Conservation (phyloP, 2,888 invertebrate genomes). For the Rotaria sp. region DNA sequence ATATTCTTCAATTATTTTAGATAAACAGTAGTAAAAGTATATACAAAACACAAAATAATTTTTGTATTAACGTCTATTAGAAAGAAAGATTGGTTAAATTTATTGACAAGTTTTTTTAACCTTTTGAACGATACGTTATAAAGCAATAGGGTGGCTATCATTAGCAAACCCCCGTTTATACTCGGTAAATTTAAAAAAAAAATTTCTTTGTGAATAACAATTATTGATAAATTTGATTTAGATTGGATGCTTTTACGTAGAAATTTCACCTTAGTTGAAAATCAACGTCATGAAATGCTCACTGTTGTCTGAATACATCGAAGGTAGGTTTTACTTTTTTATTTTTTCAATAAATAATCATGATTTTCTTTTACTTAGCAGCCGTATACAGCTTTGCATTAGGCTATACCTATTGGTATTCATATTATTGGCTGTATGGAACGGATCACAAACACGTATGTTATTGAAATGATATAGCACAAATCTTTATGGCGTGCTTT, state of each 20-base stretch:
- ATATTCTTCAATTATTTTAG: neutral
- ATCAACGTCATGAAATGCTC: constrained; percentile 5
- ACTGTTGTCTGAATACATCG: neutral
- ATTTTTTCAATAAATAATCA: neutral
- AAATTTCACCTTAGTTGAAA: neutral
- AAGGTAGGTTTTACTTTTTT: neutral
- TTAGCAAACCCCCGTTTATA: neutral
- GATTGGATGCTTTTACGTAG: constrained; percentile 7
- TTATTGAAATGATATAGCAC: neutral
- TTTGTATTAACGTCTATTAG: neutral
- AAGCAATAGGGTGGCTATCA: constrained; percentile 10
- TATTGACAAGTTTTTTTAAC: neutral
- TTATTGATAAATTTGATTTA: neutral
- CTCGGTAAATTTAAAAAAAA: too few relatives aligned
- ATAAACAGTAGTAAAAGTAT: neutral
- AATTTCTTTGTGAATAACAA: neutral
- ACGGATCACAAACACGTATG: constrained; percentile 13
- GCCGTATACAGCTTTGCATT: neutral
- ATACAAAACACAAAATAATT: neutral
- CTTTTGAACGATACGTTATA: neutral
- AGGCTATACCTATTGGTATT: neutral
- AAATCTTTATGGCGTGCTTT: neutral
- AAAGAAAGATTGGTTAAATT: neutral
- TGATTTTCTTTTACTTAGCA: neutral
- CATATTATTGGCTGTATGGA: constrained; percentile 24